Percentiles rank a stretch among this genome's conserved stretches.
phyloP scores from a whole-genome alignment of 2,797 vertebrate species.

The Prunella strophiata region DNA sequence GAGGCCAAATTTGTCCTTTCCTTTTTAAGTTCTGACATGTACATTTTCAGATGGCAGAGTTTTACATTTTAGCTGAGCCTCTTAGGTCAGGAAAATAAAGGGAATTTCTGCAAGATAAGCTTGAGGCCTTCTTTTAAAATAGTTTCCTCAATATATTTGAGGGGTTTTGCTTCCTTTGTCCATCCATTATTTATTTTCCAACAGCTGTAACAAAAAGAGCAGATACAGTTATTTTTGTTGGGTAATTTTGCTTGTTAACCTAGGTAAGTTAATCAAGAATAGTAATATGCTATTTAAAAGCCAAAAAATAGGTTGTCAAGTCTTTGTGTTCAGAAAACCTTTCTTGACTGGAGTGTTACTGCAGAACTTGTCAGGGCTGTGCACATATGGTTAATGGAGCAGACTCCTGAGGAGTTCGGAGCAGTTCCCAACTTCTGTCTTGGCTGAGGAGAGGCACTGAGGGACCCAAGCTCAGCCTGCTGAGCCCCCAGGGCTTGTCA shows the following conservation, averaged over 20 bases:
- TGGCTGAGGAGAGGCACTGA: background rate
- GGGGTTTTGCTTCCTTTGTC: background rate
- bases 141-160: background rate
- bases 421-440: background rate
- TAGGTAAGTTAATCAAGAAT: background rate
- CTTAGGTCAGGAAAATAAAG: conserved; percentile 4
- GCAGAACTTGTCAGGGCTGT: background rate
- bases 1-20: conserved; percentile 44
- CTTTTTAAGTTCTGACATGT: conserved; percentile 49
- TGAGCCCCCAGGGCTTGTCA: background rate
- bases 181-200: conserved; percentile 28
- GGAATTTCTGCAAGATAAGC: conserved; percentile 10
- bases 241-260: background rate
- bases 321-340: background rate
- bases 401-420: background rate
- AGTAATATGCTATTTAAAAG: background rate
- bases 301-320: background rate
- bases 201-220: background rate
- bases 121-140: conserved; percentile 28
- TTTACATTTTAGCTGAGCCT: background rate
- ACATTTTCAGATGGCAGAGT: conserved; percentile 34
- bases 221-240: background rate
- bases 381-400: background rate
- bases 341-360: background rate
- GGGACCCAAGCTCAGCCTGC: background rate